A percentile compares a stretch with the other conserved stretches of the same genome.
phyloP scores from a whole-genome alignment of 2,797 vertebrate genomes.

The Serranus cabrilla region DNA sequence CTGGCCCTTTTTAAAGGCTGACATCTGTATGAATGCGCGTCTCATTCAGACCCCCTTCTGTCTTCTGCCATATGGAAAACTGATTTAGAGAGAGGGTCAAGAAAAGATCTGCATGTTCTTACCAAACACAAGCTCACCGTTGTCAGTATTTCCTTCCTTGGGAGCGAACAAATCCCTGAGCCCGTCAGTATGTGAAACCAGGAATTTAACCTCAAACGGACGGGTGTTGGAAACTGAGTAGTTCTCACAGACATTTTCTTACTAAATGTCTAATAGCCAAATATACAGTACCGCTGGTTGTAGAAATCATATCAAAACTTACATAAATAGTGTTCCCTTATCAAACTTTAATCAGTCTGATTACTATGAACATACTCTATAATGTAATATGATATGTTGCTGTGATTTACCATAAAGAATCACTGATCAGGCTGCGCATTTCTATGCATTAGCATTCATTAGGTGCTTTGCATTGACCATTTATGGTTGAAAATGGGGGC shows the following conservation, averaged over 20 bases:
- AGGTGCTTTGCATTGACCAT: too few relatives aligned
- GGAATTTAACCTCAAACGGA: constrained; percentile 39
- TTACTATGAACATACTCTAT: too few relatives aligned
- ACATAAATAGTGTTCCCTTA: too few relatives aligned
- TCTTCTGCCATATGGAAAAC: constrained; percentile 81
- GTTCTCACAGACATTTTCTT: constrained; percentile 5
- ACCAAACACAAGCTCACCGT: constrained; percentile 59
- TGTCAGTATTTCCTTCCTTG: constrained; percentile 66
- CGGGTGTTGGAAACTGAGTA: neutral
- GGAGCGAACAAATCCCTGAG: constrained; percentile 61
- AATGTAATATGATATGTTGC: too few relatives aligned
- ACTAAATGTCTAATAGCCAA: neutral
- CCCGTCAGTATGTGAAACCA: constrained; percentile 30
- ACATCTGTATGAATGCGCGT: constrained; percentile 59
- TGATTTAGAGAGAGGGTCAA: constrained; percentile 66
- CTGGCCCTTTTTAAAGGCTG: constrained; percentile 43
- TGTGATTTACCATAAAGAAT: too few relatives aligned
- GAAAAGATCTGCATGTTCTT: constrained; percentile 72
- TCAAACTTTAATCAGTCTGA: too few relatives aligned
- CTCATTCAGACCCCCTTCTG: constrained; percentile 65
- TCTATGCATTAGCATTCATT: too few relatives aligned
- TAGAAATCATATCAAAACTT: too few relatives aligned
- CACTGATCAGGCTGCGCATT: too few relatives aligned
- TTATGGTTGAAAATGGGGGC: too few relatives aligned
- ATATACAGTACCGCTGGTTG: neutral